Evolutionary conservation across 35 echinoderm and acorn worm species (phyloP).

Genomic region (Apostichopus parvimensis): DNA sequence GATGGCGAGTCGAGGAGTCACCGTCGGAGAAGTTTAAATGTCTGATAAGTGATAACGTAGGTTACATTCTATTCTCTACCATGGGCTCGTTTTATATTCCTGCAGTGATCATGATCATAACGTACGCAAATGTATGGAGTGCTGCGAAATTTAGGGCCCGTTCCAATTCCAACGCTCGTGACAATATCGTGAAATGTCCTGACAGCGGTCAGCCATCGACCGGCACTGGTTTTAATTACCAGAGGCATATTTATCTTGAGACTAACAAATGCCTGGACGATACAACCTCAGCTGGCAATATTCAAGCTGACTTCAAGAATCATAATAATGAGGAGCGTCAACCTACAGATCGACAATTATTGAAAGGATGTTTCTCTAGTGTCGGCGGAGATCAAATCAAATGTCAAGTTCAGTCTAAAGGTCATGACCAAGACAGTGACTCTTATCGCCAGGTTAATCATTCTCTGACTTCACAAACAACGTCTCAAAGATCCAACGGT

Average conservation of each 20-base stretch:
- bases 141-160: slow-evolving; percentile 81
- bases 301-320: background rate
- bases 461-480: background rate
- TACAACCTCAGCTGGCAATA: background rate
- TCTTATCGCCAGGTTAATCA: background rate
- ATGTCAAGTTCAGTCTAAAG: background rate
- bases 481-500: background rate
- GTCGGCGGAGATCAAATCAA: background rate
- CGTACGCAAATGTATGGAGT: slow-evolving; percentile 90
- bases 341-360: background rate
- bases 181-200: background rate
- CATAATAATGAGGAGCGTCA: background rate
- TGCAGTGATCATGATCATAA: slow-evolving; percentile 89
- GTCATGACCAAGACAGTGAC: background rate
- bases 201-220: background rate
- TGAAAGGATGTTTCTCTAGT: background rate
- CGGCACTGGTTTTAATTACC: background rate
- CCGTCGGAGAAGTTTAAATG: slow-evolving; percentile 62
- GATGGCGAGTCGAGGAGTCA: slow-evolving; percentile 67
- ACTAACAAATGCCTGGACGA: background rate
- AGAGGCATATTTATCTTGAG: background rate
- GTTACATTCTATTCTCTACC: slow-evolving; percentile 94
- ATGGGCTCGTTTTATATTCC: slow-evolving; percentile 96
- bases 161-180: slow-evolving; percentile 3
- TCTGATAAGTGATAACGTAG: slow-evolving; percentile 77